These are phyloP conservation scores for Propithecus perrieri DNA, from an alignment of 2,797 vertebrate genomes.

Conservation along the genomic window DNA sequence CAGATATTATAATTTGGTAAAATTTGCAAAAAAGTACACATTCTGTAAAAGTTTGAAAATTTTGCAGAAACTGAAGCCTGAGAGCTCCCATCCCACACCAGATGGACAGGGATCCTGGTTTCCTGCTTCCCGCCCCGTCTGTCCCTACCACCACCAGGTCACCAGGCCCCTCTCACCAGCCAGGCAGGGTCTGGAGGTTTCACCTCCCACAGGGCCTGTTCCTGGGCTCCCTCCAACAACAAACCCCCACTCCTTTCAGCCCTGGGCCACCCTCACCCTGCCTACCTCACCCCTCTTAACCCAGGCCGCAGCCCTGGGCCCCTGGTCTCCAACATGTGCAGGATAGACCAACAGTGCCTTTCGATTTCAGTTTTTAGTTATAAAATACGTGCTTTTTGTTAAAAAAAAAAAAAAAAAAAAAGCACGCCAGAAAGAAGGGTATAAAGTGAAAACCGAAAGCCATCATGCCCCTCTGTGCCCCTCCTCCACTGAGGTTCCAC, in stretches of 20 bases:
- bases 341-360: not conserved
- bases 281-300: not conserved
- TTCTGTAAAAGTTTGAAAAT: not conserved
- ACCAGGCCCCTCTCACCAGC: not conserved
- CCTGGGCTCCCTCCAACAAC: not conserved
- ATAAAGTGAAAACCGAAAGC: not conserved
- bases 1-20: not conserved
- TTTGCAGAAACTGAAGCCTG: not conserved
- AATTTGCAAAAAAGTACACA: not conserved
- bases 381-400: not conserved
- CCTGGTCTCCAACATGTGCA: not conserved
- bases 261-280: not conserved
- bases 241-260: not conserved
- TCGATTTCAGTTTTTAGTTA: not conserved
- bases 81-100: not conserved
- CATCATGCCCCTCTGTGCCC: not conserved
- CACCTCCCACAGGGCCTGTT: not conserved
- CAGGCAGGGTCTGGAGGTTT: not conserved
- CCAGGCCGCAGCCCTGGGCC: not conserved
- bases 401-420: no score
- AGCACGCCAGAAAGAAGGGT: not conserved
- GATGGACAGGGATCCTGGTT: not conserved
- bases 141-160: not conserved
- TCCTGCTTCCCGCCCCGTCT: not conserved
- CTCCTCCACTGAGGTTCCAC: not conserved